Conservation (phyloP, 30 jellyfish, hydroid and myxozoan species). For the Pseudorhiza aurosa region DNA sequence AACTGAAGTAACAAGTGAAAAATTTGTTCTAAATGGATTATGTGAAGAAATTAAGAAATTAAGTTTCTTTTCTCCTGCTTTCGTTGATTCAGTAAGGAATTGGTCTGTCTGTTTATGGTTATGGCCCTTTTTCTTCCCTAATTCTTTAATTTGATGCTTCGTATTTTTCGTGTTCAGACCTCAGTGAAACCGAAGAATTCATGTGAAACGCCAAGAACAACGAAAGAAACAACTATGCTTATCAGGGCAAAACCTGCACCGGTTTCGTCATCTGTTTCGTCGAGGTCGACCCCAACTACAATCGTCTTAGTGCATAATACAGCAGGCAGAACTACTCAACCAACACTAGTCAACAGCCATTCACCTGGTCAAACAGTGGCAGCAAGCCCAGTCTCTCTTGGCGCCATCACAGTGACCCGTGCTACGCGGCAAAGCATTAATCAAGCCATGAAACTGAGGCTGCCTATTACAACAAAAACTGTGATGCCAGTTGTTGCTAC, state of each 20-base stretch:
- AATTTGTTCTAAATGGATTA: no score
- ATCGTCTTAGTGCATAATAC: neutral
- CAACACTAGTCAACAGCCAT: neutral
- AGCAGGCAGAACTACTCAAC: neutral
- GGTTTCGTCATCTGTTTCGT: neutral
- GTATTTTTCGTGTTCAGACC: neutral
- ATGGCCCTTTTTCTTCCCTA: no score
- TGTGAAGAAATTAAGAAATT: no score
- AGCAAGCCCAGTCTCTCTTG: neutral
- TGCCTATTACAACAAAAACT: slow-evolving; percentile 34
- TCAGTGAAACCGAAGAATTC: no score
- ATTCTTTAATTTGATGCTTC: no score
- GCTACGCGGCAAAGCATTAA: slow-evolving; percentile 67
- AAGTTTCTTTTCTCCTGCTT: no score
- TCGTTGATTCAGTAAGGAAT: neutral
- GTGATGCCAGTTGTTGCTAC: slow-evolving; percentile 5
- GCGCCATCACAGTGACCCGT: slow-evolving; percentile 16
- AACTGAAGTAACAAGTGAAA: no score
- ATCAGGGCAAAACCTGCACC: no score
- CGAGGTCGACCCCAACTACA: neutral
- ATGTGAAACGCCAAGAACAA: no score
- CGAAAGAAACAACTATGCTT: no score
- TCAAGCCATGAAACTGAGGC: slow-evolving; percentile 63
- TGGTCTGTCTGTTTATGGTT: no score
- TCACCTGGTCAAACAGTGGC: neutral